Evolutionary conservation across 2,113 vertebrate genomes (phyloP).

Genomic region (Oryzias javanicus): DNA sequence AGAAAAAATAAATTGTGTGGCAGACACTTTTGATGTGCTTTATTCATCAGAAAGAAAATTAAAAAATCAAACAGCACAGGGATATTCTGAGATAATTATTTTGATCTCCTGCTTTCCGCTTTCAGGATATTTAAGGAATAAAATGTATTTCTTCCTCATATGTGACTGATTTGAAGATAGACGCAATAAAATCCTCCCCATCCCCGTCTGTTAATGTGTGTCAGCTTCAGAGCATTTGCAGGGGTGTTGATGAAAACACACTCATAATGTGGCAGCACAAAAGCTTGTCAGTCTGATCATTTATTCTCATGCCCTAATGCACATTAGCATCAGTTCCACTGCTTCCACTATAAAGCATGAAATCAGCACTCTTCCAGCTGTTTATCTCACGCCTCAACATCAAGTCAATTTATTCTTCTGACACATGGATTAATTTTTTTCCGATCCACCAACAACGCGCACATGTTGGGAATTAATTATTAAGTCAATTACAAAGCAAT

Average conservation of each 20-base stretch:
- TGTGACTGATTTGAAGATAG: slow-evolving; percentile 6
- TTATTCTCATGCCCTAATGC: slow-evolving; percentile 38
- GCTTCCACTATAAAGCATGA: slow-evolving; percentile 40
- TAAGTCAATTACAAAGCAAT: slow-evolving; percentile 14
- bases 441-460: slow-evolving; percentile 8
- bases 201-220: neutral
- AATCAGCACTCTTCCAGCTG: slow-evolving; percentile 18
- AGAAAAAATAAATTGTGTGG: too few relatives aligned
- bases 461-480: slow-evolving; percentile 20
- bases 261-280: slow-evolving; percentile 18
- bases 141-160: slow-evolving; percentile 7
- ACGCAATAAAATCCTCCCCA: slow-evolving; percentile 8
- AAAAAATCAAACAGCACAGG: too few relatives aligned
- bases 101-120: too few relatives aligned
- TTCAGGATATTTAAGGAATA: neutral
- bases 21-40: too few relatives aligned
- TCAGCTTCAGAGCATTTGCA: slow-evolving; percentile 16
- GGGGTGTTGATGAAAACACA: slow-evolving; percentile 17
- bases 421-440: slow-evolving; percentile 13
- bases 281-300: slow-evolving; percentile 32
- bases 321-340: slow-evolving; percentile 18
- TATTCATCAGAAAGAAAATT: too few relatives aligned
- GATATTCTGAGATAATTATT: too few relatives aligned
- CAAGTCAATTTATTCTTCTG: slow-evolving; percentile 21
- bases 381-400: slow-evolving; percentile 10